Percentiles rank a stretch among this genome's conserved stretches.
phyloP scores from a whole-genome alignment of 1,140 invertebrate species.

The Trigoniulus corallinus region DNA sequence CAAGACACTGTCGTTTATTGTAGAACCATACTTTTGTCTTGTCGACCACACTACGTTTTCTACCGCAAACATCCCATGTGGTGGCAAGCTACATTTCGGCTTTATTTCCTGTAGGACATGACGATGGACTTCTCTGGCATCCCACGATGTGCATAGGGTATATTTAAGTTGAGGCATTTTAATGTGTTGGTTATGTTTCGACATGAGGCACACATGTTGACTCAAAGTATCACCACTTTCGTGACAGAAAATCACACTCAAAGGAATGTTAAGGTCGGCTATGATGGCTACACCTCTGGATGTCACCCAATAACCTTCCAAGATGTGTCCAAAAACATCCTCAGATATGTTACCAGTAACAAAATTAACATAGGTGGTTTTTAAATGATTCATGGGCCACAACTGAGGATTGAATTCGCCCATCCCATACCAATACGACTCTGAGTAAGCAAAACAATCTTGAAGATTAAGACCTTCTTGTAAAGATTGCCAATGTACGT shows the following conservation, averaged over 20 bases:
- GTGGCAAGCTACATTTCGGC: slow-evolving; percentile 9
- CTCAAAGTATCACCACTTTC: slow-evolving; percentile 38
- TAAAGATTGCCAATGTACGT: slow-evolving; percentile 56
- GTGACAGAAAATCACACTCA: slow-evolving; percentile 43
- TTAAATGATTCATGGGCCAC: slow-evolving; percentile 57
- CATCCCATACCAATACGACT: slow-evolving; percentile 60
- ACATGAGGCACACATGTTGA: slow-evolving; percentile 66
- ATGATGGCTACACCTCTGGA: slow-evolving; percentile 64
- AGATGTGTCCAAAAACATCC: slow-evolving; percentile 54
- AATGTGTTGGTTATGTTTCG: slow-evolving; percentile 46
- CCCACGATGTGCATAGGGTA: slow-evolving; percentile 60
- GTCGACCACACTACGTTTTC: slow-evolving; percentile 60
- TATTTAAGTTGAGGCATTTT: slow-evolving; percentile 51
- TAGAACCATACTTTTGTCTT: slow-evolving; percentile 45
- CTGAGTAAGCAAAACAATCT: slow-evolving; percentile 56
- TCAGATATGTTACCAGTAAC: slow-evolving; percentile 50
- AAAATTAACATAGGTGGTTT: slow-evolving; percentile 54
- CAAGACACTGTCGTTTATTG: not conserved
- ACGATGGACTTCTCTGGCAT: slow-evolving; percentile 56
- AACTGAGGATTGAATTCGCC: slow-evolving; percentile 54
- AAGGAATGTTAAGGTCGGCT: slow-evolving; percentile 59
- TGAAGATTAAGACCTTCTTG: slow-evolving; percentile 43
- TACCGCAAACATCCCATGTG: not conserved
- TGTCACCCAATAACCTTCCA: slow-evolving; percentile 66
- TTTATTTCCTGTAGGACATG: slow-evolving; percentile 43